Evolutionary conservation across 2,888 invertebrate species (phyloP), one percentile per base, ranked within the genome.

Genomic region (Acleris literana): DNA sequence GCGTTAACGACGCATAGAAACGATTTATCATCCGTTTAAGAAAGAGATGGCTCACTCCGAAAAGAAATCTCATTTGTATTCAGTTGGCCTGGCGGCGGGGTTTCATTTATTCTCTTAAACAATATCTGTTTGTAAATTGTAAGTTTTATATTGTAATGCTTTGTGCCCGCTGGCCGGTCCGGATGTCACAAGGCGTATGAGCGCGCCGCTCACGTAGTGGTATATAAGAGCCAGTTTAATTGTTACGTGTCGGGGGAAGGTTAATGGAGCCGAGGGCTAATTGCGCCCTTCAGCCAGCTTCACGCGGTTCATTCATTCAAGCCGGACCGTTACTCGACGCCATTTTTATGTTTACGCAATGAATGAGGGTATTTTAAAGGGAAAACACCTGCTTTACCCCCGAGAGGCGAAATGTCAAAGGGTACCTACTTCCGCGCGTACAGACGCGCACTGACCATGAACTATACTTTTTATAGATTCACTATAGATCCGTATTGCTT

Each of bases 61-160:
- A 87, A 86, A 86, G 84, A 85, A 85, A 83, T 80, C 86, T 87
- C 85, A 88, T 91, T 89, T 86, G 87, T 89, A 91, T 91, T 85
- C 87, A 81, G 76, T 77, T 77, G 71, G 68, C 75, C 73, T 74
- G 73, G 72, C 76, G 76, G 79, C 76, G 77, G 72, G 77, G 80
- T 83, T 88, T 84, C 86, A 85, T 88, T 88, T 86, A 87, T 86
- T 86, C 81, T 85, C 79, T 83, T 81, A 82, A 87, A 88, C 86
- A 86, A 86, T 88, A 86, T 85, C 79, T 85, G 83, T 88, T 86
- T 88, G 82, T 88, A 84, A 84, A 87, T 87, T 83, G 83, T 79
- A 79, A 82, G 79, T 86, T 86, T 86, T 81, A 84, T 86, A 85
- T 82, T 81, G 83, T 84, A 80, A 80, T 78, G 75, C 74, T 74